Conservation (phyloP, 2,113 vertebrate species). For the Muntiacus muntjak region DNA sequence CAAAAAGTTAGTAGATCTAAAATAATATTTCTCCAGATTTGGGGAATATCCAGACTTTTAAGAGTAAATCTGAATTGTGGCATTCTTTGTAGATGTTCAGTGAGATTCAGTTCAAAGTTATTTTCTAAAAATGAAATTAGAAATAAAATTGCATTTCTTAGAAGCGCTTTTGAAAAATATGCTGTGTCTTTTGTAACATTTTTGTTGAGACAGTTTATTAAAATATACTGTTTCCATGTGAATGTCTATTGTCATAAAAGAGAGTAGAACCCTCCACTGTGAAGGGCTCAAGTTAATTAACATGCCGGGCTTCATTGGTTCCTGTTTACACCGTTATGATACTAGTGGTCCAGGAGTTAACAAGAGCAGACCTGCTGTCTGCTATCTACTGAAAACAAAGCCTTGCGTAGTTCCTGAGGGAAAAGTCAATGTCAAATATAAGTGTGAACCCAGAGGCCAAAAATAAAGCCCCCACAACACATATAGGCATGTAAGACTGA, state of each 20-base stretch:
- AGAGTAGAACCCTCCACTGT: neutral
- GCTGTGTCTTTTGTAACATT: neutral
- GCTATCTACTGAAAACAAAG: constrained; percentile 17
- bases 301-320: neutral
- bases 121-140: neutral
- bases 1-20: neutral
- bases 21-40: neutral
- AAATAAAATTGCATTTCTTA: neutral
- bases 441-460: neutral
- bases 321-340: constrained; percentile 35
- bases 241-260: neutral
- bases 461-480: neutral
- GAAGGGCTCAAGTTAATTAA: constrained; percentile 17
- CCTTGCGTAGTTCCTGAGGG: neutral
- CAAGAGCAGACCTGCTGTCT: constrained; percentile 28
- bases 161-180: constrained; percentile 1
- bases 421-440: neutral
- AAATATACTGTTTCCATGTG: neutral
- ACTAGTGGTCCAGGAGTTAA: constrained; percentile 46
- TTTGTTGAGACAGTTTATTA: neutral
- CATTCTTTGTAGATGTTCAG: neutral
- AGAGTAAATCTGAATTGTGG: neutral
- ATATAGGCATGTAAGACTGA: neutral
- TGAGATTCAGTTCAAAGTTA: neutral
- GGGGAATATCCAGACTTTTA: neutral